Percentiles rank a stretch among this genome's conserved stretches.
phyloP scores from a whole-genome alignment of 2,797 vertebrate species.

The Thripadectes ignobilis region DNA sequence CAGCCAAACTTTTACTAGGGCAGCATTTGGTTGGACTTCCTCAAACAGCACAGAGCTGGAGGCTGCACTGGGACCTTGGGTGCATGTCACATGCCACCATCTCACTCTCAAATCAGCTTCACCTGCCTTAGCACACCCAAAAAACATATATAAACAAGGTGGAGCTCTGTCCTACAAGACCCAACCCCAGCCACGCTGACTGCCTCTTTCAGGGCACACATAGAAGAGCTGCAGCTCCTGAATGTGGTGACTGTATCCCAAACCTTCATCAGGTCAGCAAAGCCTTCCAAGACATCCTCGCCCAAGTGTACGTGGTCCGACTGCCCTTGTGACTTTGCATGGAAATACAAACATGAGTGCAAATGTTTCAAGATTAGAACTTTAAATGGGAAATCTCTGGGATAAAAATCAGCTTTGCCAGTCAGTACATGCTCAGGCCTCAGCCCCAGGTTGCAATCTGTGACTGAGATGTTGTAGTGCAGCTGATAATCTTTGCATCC shows the following conservation, averaged over 20 bases:
- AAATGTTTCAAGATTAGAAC: background rate
- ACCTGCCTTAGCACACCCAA: background rate
- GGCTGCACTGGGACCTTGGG: background rate
- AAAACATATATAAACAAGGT: background rate
- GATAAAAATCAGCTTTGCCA: background rate
- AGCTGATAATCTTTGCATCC: background rate
- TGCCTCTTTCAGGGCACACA: fast-evolving
- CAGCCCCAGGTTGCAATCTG: background rate
- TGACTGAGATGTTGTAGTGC: background rate
- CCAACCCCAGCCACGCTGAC: background rate
- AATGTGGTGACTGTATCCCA: background rate
- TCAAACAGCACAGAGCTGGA: background rate
- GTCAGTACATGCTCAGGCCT: background rate
- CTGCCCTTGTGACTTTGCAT: fast-evolving
- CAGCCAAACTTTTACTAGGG: background rate
- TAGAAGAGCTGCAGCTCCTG: background rate
- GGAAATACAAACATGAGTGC: background rate
- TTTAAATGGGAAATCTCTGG: background rate
- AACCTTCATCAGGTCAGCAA: background rate
- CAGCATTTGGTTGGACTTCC: background rate
- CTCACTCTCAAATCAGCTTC: background rate
- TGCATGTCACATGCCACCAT: background rate
- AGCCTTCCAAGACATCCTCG: background rate
- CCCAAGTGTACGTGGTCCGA: background rate
- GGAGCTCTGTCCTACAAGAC: background rate